Evolutionary conservation across 2,888 invertebrate species (phyloP).

Genomic region (Myopa testacea): DNA sequence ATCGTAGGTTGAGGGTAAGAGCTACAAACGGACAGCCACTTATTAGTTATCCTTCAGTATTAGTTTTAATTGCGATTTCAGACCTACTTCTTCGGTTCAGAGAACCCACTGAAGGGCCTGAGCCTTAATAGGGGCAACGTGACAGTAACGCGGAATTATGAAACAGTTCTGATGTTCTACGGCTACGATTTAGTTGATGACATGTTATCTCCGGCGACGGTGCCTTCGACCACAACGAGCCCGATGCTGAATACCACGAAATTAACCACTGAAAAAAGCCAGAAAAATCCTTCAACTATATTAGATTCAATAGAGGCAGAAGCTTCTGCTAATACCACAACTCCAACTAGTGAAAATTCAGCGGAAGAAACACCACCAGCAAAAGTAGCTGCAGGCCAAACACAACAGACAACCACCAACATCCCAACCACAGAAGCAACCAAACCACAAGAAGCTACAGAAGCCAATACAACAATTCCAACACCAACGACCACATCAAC

Average conservation of each 20-base stretch:
- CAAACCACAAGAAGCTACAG: constrained; percentile 42
- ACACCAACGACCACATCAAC: constrained; percentile 45
- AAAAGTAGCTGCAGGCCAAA: constrained; percentile 42
- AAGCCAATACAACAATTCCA: constrained; percentile 39
- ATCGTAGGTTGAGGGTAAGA: constrained; percentile 81
- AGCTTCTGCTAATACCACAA: background rate
- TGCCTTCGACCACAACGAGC: constrained; percentile 38
- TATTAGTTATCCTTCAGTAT: no score
- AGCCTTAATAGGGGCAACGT: constrained; percentile 84
- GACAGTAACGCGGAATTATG: constrained; percentile 79
- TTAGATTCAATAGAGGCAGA: background rate
- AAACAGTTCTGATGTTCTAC: constrained; percentile 80
- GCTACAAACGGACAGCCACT: no score
- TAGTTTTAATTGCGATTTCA: constrained; percentile 62
- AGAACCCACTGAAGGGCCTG: constrained; percentile 84
- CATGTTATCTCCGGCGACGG: constrained; percentile 57
- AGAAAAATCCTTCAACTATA: constrained; percentile 16
- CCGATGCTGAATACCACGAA: background rate
- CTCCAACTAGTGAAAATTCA: background rate
- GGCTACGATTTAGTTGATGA: constrained; percentile 79
- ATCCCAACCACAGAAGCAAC: constrained; percentile 37
- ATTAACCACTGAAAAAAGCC: background rate
- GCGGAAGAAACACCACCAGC: constrained; percentile 5
- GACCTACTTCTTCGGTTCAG: constrained; percentile 86
- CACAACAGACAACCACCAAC: constrained; percentile 27